phyloP scores from a whole-genome alignment of 2,113 vertebrate genomes.

The Columbina picui region DNA sequence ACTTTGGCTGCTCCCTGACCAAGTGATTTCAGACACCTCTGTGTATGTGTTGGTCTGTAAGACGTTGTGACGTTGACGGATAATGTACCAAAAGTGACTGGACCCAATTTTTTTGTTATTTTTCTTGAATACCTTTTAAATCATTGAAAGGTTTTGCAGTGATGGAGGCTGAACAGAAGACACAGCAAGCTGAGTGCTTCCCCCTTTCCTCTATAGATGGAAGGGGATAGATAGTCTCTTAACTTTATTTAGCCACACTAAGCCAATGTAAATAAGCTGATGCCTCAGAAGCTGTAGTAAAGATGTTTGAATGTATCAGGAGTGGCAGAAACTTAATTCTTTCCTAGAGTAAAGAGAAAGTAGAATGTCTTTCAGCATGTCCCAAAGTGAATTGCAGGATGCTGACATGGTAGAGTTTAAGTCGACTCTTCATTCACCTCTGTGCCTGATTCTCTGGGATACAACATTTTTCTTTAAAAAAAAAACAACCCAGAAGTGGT shows the following conservation, averaged over 20 bases:
- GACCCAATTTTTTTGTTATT: background rate
- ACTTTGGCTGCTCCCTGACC: background rate
- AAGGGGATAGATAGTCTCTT: background rate
- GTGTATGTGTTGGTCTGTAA: background rate
- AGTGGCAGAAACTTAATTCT: background rate
- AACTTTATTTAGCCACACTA: background rate
- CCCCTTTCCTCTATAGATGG: background rate
- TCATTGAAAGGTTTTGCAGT: background rate
- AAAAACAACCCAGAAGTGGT: background rate
- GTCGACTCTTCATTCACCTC: fast-evolving
- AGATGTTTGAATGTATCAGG: background rate
- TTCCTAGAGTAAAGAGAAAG: background rate
- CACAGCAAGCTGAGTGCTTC: background rate
- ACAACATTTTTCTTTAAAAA: background rate
- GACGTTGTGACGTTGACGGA: background rate
- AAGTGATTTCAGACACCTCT: background rate
- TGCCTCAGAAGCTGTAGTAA: background rate
- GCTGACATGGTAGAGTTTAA: background rate
- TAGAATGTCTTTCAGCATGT: background rate
- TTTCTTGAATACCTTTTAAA: background rate
- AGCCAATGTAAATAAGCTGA: background rate
- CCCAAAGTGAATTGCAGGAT: background rate
- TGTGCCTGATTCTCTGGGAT: background rate
- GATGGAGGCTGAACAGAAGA: background rate
- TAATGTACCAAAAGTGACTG: background rate